These are phyloP conservation scores for Hylomyscus alleni DNA, from an alignment of 2,797 vertebrate species.

Conservation along the genomic window DNA sequence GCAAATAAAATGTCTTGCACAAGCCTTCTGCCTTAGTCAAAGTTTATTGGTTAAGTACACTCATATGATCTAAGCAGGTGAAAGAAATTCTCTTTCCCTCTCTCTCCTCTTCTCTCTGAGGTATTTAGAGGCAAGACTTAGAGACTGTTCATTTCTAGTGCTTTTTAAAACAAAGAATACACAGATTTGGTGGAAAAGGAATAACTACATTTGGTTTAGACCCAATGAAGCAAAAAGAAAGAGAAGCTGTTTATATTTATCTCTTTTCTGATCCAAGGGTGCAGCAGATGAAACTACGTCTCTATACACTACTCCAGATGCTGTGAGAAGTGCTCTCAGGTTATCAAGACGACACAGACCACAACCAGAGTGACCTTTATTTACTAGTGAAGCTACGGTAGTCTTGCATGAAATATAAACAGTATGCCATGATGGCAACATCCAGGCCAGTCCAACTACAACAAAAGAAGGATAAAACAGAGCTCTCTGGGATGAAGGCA, in stretches of 20 bases:
- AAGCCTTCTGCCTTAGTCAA: not conserved
- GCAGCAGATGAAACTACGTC: not conserved
- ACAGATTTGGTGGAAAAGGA: not conserved
- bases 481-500: not conserved
- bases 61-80: not conserved
- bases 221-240: not conserved
- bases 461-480: not conserved
- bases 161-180: not conserved
- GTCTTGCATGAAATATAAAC: not conserved
- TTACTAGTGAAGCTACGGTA: not conserved
- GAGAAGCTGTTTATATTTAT: not conserved
- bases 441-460: not conserved
- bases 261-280: not conserved
- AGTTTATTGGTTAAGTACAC: not conserved
- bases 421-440: not conserved
- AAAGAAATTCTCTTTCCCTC: not conserved
- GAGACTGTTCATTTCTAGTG: not conserved
- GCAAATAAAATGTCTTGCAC: not conserved
- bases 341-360: not conserved
- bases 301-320: accelerated
- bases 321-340: no score
- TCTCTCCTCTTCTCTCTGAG: not conserved
- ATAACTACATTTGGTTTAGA: not conserved
- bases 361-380: not conserved
- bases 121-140: not conserved